Base-by-base conservation (phyloP, 2,888 invertebrate genomes). In the Galerucella calmariensis region DNA sequence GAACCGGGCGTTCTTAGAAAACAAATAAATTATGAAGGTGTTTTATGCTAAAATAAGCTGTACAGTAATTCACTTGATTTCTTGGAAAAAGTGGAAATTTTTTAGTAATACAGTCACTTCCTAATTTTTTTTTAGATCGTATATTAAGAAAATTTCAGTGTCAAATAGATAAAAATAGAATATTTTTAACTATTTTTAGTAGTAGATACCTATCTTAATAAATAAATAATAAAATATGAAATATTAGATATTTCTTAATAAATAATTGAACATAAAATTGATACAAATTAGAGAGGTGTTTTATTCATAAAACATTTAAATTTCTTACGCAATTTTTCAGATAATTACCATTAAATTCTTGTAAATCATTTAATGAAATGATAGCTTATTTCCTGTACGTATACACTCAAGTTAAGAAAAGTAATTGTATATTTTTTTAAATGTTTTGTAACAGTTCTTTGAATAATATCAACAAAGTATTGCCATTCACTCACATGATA, bases 31-130 rank as follows among this genome's bases (percentile, higher is more conserved):
- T 27, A 56, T 14, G 44, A 68, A 58, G 41, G 35, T 59, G 20
- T 68, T 68, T 58, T 58, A 58, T 46, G 59, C 58, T 59, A 68
- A 58, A 58, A 41, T 58, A 63, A 44, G n/a, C 20, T 3, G 20
- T 63, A 44, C 16, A 20, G 46, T 63, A 63, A 20, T 63, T 63
- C 16, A 63, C 46, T 41, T 2, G 20, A 11, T 46, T 63, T 46
- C 44, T 63, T 44, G 46, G 44, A 61, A 61, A 61, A 61, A 61
- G 12, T 35, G 35, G 14, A 63, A 63, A 63, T 63, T 63, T 63
- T 63, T 63, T 63, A 63, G 63, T 63, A 44, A 63, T 46, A 63
- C n/a, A 63, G 63, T 63, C 63, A 63, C 63, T 63, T 63, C 63
- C 63, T 63, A 63, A n/a, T n/a, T n/a, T n/a, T 62, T 41, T 41